These are phyloP conservation scores for Protonibea diacanthus DNA, from an alignment of 2,797 vertebrate species.

Conservation along the genomic window DNA sequence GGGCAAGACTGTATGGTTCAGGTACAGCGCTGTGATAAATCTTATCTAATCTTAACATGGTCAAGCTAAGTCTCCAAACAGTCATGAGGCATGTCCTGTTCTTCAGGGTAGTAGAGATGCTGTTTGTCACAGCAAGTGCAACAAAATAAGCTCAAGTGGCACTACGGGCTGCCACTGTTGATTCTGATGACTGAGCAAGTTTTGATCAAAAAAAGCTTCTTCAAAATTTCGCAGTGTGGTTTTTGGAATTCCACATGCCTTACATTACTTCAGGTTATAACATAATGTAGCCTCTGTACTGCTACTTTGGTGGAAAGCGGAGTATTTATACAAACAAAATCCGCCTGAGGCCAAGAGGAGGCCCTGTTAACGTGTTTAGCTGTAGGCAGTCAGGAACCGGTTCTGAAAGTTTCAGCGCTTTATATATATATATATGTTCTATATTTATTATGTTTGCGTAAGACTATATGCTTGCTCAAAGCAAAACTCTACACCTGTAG, in stretches of 20 bases:
- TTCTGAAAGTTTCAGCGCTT: conserved; percentile 9
- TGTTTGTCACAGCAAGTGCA: conserved; percentile 40
- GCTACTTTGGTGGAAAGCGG: conserved; percentile 20
- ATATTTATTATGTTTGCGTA: conserved; percentile 11
- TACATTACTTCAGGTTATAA: conserved; percentile 10
- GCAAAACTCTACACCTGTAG: background rate
- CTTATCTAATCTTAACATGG: conserved; percentile 27
- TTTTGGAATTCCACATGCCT: conserved; percentile 27
- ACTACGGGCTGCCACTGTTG: no score
- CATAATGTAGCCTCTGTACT: conserved; percentile 49
- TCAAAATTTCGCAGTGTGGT: background rate
- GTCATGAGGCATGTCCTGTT: conserved; percentile 32
- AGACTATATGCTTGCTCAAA: background rate
- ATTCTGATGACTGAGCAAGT: background rate
- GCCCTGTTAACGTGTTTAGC: conserved; percentile 27
- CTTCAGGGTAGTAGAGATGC: conserved; percentile 3
- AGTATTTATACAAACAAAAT: conserved; percentile 44
- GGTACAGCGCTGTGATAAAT: conserved; percentile 32
- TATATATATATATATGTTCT: background rate
- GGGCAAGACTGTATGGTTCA: conserved; percentile 27
- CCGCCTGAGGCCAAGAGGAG: conserved; percentile 31
- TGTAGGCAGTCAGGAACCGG: conserved; percentile 39
- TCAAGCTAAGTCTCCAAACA: conserved; percentile 30
- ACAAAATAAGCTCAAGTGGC: conserved; percentile 10
- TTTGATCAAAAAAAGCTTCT: conserved; percentile 6